Base-by-base conservation (phyloP, 1,140 invertebrate species). In the Drosophila kikkawai region DNA sequence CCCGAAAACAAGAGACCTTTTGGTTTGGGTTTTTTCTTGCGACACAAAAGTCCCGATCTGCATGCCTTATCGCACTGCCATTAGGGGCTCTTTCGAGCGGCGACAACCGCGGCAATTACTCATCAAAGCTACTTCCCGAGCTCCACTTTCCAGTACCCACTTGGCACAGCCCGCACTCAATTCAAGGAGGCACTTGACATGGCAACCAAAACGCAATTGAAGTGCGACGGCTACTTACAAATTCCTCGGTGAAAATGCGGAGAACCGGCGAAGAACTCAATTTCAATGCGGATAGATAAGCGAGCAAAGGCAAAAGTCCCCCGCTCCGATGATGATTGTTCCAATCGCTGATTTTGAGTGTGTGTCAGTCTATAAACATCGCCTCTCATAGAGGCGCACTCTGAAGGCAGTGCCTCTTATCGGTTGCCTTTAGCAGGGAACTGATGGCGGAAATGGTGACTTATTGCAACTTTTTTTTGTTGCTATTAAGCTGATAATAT, bases 371-470 rank as follows among this genome's bases (percentile, higher is more conserved):
- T 71, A 78, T 78, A 83, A 73, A 70, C 59, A 68, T 70, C 37
- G 56, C 42, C 37, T 45, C 55, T 68, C 47, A 68, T 83, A 56
- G 55, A 64, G 63, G 63, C 79, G 60, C 61, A 36, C 55, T 71
- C 55, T 71, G 50, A 51, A n/a, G 42, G 13, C 44, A 47, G 12
- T 22, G 19, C 19, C 13, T 13, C 73, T 84, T 88, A 88, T 88
- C 84, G 68, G 48, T 13, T 36, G 41, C 34, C 41, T 41, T 57
- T 17, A 53, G 51, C 67, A 66, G 57, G 68, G 51, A 74, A 63
- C 83, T 90, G 82, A 90, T 80, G 86, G 86, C 85, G 85, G 85
- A 90, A 90, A 76, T 90, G 85, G 79, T 85, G 82, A 76, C 61
- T 79, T 90, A 91, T 90, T 85, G 81, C 74, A 61, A 74, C 58